Conservation (phyloP, 2,113 vertebrate genomes). For the Heterocephalus glaber region DNA sequence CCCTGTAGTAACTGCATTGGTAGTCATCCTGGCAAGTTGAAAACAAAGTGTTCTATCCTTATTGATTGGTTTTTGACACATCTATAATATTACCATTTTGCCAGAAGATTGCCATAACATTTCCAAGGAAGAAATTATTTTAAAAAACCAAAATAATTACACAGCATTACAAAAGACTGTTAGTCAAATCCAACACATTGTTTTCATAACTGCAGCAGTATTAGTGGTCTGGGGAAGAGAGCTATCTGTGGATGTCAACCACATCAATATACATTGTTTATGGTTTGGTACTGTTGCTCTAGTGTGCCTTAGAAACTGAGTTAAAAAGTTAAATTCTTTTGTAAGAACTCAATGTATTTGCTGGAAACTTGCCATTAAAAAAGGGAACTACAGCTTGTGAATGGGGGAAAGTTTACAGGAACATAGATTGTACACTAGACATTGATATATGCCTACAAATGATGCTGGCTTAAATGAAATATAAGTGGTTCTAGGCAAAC, state of each 20-base stretch:
- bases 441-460: conserved; percentile 76
- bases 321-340: conserved; percentile 79
- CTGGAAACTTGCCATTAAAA: conserved; percentile 77
- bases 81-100: conserved; percentile 37
- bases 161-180: background rate
- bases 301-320: conserved; percentile 52
- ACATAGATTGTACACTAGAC: conserved; percentile 67
- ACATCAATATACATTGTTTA: conserved; percentile 48
- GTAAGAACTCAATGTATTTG: conserved; percentile 75
- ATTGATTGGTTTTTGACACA: conserved; percentile 28
- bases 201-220: conserved; percentile 58
- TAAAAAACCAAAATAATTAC: conserved; percentile 52
- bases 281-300: conserved; percentile 40
- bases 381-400: conserved; percentile 73
- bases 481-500: conserved; percentile 80
- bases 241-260: conserved; percentile 4
- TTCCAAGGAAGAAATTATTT: conserved; percentile 55
- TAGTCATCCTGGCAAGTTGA: conserved; percentile 12
- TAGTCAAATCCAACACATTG: conserved; percentile 14
- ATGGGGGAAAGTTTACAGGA: conserved; percentile 66
- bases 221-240: conserved; percentile 51
- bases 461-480: conserved; percentile 80
- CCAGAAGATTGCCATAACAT: conserved; percentile 25
- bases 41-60: conserved; percentile 28
- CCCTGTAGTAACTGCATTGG: background rate